Conservation (phyloP, 2,888 invertebrate species). For the Pandemis corylana region DNA sequence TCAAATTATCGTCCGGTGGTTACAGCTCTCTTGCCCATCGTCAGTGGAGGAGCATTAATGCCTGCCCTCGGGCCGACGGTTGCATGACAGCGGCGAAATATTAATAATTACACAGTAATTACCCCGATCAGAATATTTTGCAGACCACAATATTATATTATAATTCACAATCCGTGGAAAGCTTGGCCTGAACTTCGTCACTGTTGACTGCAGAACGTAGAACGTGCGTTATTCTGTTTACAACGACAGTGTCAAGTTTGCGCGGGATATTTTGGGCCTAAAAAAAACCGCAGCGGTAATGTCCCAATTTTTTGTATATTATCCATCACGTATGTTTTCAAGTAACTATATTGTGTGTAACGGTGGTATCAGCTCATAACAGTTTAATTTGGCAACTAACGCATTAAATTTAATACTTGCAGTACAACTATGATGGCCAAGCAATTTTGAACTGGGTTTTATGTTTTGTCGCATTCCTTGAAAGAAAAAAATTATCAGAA, state of each 20-base stretch:
- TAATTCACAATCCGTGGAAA: not conserved
- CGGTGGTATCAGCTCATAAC: too few relatives aligned
- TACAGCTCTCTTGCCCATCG: constrained; percentile 66
- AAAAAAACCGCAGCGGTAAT: too few relatives aligned
- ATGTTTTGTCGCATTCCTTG: not conserved
- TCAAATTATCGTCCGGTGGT: constrained; percentile 78
- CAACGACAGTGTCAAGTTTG: too few relatives aligned
- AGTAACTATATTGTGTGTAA: too few relatives aligned
- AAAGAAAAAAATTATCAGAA: not conserved
- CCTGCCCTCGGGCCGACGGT: constrained; percentile 60
- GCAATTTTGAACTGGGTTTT: not conserved
- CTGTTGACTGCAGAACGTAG: not conserved
- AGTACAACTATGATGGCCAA: not conserved
- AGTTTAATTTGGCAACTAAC: too few relatives aligned
- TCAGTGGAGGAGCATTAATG: constrained; percentile 64
- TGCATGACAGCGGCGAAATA: constrained; percentile 77
- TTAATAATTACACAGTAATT: constrained; percentile 73
- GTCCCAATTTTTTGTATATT: too few relatives aligned
- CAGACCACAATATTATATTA: constrained; percentile 32
- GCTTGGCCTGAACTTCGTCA: not conserved
- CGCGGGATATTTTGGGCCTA: too few relatives aligned
- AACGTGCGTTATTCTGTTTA: too few relatives aligned
- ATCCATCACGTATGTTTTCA: too few relatives aligned
- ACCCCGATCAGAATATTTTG: constrained; percentile 58
- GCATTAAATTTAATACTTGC: not conserved